Conservation (phyloP, 2,888 invertebrate genomes). For the Stramonita haemastoma region DNA sequence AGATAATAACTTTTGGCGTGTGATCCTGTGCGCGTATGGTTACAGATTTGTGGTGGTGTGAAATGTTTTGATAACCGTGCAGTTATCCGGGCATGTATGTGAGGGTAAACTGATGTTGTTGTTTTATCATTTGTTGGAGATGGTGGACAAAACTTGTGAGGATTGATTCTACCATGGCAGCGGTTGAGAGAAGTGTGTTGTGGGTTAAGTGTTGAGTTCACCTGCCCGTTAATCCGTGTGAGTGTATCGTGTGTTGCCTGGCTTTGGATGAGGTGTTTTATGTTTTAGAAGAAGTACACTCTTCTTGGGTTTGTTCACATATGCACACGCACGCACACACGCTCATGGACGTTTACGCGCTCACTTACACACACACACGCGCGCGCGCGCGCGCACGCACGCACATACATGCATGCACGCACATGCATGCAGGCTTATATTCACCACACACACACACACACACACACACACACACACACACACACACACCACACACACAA, state of each 20-base stretch:
- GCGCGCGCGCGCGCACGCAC: neutral
- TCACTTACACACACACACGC: neutral
- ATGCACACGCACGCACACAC: slow-evolving; percentile 23
- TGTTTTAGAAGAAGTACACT: too few species aligned
- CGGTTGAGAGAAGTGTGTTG: too few species aligned
- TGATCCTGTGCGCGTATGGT: too few species aligned
- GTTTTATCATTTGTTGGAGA: neutral
- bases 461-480: neutral
- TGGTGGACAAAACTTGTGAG: neutral
- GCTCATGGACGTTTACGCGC: slow-evolving; percentile 1
- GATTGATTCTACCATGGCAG: too few species aligned
- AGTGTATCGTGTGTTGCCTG: too few species aligned
- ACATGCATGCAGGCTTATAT: neutral
- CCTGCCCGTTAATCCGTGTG: too few species aligned
- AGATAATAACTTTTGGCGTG: too few species aligned
- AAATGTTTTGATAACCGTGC: too few species aligned
- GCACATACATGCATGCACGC: neutral
- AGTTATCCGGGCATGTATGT: neutral
- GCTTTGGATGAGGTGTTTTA: too few species aligned
- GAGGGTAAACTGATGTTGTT: neutral
- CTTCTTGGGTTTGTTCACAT: neutral
- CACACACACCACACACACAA: neutral
- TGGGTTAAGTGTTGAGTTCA: too few species aligned
- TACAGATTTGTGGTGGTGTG: too few species aligned
- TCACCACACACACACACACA: neutral